Evolutionary conservation across 2,888 invertebrate species (phyloP).

Genomic region (Plutella xylostella): DNA sequence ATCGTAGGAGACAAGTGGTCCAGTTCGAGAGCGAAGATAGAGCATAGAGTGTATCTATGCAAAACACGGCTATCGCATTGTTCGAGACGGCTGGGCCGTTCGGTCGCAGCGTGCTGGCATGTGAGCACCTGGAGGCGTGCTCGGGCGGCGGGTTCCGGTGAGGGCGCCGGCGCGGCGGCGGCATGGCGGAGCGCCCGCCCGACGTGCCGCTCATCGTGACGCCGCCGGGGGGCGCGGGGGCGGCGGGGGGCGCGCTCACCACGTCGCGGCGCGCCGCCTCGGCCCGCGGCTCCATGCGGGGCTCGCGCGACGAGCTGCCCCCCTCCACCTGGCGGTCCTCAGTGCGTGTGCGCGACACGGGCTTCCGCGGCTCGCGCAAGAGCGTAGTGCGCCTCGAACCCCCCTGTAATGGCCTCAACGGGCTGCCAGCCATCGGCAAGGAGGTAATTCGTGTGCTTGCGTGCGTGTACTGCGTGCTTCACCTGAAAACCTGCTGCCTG

Average conservation of each 20-base stretch:
- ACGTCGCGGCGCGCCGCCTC: slow-evolving; percentile 51
- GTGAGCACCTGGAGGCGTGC: slow-evolving; percentile 55
- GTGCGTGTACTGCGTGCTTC: background rate
- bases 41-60: slow-evolving; percentile 51
- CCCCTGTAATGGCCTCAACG: slow-evolving; percentile 73
- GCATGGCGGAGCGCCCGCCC: slow-evolving; percentile 70
- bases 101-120: slow-evolving; percentile 60
- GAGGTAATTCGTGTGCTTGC: slow-evolving; percentile 51
- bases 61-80: slow-evolving; percentile 62
- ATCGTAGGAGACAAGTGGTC: slow-evolving; percentile 32
- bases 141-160: slow-evolving; percentile 65
- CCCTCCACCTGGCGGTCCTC: slow-evolving; percentile 73
- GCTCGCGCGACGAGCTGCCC: slow-evolving; percentile 51
- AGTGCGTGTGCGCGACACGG: slow-evolving; percentile 73
- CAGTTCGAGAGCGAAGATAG: slow-evolving; percentile 29
- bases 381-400: slow-evolving; percentile 74
- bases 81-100: slow-evolving; percentile 59
- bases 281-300: slow-evolving; percentile 53
- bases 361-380: slow-evolving; percentile 72
- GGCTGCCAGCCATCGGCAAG: slow-evolving; percentile 68
- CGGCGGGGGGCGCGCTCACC: slow-evolving; percentile 45
- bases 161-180: slow-evolving; percentile 67
- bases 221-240: slow-evolving; percentile 30
- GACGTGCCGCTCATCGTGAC: slow-evolving; percentile 61
- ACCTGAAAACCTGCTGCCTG: background rate